Evolutionary conservation across 1,140 invertebrate genomes (phyloP).

Genomic region (Hypsibius dujardini): DNA sequence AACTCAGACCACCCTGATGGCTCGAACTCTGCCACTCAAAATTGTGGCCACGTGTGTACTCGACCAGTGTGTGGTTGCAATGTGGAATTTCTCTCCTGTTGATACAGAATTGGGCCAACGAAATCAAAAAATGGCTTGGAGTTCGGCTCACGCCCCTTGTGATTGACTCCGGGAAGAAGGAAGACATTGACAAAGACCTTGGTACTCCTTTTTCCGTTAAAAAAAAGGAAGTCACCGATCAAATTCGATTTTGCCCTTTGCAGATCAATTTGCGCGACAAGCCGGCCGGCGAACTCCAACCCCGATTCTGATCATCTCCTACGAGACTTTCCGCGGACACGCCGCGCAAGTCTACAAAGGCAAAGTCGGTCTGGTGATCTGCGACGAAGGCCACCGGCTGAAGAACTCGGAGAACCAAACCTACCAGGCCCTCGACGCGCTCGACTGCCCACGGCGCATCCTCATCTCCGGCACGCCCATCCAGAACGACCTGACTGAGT

Average conservation of each 20-base stretch:
- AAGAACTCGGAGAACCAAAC: constrained; percentile 98
- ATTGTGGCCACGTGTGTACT: too few species aligned
- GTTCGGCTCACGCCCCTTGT: constrained; percentile 60
- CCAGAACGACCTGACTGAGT: constrained; percentile 96
- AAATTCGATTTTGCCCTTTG: constrained; percentile 20
- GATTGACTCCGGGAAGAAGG: constrained; percentile 76
- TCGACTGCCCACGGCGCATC: constrained; percentile 56
- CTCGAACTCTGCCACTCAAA: too few species aligned
- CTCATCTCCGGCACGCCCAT: constrained; percentile 97
- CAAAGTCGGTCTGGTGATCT: constrained; percentile 84
- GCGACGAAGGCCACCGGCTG: constrained; percentile 89
- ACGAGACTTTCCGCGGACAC: constrained; percentile 93
- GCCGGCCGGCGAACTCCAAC: constrained; percentile 47
- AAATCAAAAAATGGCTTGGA: constrained; percentile 88
- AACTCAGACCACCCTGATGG: too few species aligned
- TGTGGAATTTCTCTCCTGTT: too few species aligned
- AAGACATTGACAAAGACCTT: constrained; percentile 65
- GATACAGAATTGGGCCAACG: constrained; percentile 83
- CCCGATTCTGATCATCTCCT: constrained; percentile 90
- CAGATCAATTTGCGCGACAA: constrained; percentile 34
- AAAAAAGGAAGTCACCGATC: too few species aligned
- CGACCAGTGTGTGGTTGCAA: too few species aligned
- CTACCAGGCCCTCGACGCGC: constrained; percentile 73
- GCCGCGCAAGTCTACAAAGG: constrained; percentile 64
- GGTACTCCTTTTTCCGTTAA: too few species aligned